Conservation (phyloP, 2,888 invertebrate species). For the Gymnoscelis rufifasciata region DNA sequence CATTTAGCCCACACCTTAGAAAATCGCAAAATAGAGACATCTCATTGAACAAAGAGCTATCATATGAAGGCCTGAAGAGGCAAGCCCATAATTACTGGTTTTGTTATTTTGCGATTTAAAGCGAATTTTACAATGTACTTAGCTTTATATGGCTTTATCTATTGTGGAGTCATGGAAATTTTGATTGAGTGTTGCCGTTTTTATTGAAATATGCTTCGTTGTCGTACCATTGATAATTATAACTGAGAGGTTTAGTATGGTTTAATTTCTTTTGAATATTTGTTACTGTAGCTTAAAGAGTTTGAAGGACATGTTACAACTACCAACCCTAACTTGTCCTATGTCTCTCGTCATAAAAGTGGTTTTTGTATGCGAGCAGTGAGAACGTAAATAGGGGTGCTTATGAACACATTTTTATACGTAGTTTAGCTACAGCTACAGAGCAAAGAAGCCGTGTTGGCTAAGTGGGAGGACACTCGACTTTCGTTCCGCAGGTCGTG, state of each 20-base stretch:
- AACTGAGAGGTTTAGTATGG: not conserved
- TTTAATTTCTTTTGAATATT: not conserved
- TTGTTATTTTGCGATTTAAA: slow-evolving; percentile 65
- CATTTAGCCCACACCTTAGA: slow-evolving; percentile 78
- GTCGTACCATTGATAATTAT: slow-evolving; percentile 1
- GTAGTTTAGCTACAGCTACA: no score
- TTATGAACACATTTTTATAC: no score
- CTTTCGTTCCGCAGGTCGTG: no score
- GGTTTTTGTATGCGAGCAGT: no score
- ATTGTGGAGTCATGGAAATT: slow-evolving; percentile 51
- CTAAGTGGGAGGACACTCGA: no score
- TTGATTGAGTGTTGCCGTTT: slow-evolving; percentile 40
- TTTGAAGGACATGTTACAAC: no score
- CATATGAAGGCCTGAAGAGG: slow-evolving; percentile 49
- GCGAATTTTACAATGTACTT: slow-evolving; percentile 49
- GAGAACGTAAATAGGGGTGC: no score
- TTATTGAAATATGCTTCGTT: slow-evolving; percentile 13
- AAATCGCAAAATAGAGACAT: slow-evolving; percentile 77
- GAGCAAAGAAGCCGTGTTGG: no score
- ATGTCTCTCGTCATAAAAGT: no score
- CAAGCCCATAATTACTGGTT: slow-evolving; percentile 74
- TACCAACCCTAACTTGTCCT: no score
- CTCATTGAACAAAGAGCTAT: slow-evolving; percentile 48
- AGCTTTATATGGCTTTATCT: slow-evolving; percentile 33
- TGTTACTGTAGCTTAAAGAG: no score